Evolutionary conservation across 2,888 invertebrate species (phyloP), one percentile per base, ranked within the genome.

Genomic region (Drosophila tanythrix): DNA sequence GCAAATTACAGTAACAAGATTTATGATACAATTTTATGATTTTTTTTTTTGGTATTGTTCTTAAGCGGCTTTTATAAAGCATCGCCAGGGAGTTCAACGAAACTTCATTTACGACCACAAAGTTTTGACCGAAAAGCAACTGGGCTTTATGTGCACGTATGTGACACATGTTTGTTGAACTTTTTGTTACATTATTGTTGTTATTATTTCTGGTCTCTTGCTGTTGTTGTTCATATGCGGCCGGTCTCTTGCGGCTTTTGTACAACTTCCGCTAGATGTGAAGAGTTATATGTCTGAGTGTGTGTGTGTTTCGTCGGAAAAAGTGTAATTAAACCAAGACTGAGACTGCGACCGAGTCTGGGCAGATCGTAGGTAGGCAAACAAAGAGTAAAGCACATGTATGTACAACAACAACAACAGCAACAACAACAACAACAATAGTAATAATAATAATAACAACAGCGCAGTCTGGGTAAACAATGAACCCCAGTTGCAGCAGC

Each of bases 181-280:
- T 71, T 77, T 77, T 72, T 71, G 43, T 29, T 40, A 50, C 35
- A 58, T 62, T 70, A 52, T 65, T 15, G 46, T 46, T 46, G 46
- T 46, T 46, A 63, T 58, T 66, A 52, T 60, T 70, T 64, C 46
- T 46, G 25, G 25, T 15, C 21, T 46, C 40, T 55, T 76, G 64
- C 58, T 75, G n/a, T 33, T 52, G 27, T 55, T 48, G 50, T 63
- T 65, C n/a, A 27, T 52, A 38, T 55, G 38, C 56, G 70, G 88
- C 82, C 76, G 70, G 84, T 75, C 77, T 66, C 55, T 72, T 87
- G 82, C 88, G 88, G 90, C 88, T 84, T 89, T 89, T 84, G 82
- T 88, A 84, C 70, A 81, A 84, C 89, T 88, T 84, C 84, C 84
- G 84, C 90, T 84, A 84, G 76, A 74, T 77, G 83, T 86, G 76